Conservation (phyloP, 2,113 vertebrate species). For the Phasianus colchicus region DNA sequence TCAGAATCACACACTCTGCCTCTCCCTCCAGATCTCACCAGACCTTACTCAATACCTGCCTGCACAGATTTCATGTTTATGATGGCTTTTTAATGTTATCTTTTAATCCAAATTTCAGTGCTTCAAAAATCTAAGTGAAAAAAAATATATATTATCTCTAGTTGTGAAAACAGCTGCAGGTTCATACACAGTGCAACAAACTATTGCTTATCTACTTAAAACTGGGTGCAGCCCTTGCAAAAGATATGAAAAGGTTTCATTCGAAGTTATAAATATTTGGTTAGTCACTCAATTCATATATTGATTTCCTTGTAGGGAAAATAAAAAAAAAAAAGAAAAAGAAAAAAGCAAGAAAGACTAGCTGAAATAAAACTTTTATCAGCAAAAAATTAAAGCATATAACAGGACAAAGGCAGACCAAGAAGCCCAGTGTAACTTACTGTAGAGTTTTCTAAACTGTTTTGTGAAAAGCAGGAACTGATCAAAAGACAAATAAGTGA, state of each 20-base stretch:
- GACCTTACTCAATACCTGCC: neutral
- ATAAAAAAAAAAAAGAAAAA: neutral
- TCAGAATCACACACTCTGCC: neutral
- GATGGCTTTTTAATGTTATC: neutral
- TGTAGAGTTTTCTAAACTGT: neutral
- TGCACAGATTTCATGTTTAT: neutral
- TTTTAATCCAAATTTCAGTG: neutral
- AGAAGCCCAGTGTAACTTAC: neutral
- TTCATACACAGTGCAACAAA: neutral
- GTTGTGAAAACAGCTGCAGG: neutral
- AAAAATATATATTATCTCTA: neutral
- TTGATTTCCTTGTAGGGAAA: neutral
- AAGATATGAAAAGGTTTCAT: neutral
- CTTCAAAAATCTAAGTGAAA: neutral
- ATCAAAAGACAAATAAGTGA: neutral
- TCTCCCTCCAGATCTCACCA: neutral
- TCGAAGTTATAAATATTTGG: neutral
- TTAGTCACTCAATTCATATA: neutral
- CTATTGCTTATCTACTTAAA: neutral
- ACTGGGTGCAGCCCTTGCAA: neutral
- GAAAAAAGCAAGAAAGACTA: neutral
- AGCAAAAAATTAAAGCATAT: neutral
- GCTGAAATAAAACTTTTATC: neutral
- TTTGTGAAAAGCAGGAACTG: neutral
- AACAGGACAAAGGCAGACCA: neutral